Percentiles rank a stretch among this genome's conserved stretches.
Evolutionary conservation across 2,888 invertebrate genomes (phyloP).

Genomic region (Tetragonula carbonaria): DNA sequence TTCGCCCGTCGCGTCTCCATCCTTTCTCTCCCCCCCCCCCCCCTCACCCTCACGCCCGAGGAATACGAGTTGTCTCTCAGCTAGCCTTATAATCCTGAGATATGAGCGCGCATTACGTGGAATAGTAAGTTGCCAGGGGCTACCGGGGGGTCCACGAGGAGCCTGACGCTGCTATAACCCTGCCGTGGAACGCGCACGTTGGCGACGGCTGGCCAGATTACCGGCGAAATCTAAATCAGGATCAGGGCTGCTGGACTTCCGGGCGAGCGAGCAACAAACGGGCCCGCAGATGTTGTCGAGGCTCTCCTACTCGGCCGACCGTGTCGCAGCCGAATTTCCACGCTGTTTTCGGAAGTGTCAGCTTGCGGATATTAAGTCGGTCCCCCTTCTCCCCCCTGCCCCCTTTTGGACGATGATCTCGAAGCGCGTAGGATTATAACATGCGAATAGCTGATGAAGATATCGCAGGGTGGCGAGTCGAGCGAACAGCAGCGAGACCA

Average conservation of each 20-base stretch:
- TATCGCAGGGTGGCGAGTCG: background rate
- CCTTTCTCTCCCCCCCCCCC: conserved; percentile 25
- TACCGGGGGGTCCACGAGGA: conserved; percentile 74
- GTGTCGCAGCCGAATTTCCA: conserved; percentile 11
- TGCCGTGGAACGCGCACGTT: conserved; percentile 73
- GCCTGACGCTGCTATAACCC: conserved; percentile 72
- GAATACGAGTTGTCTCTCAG: conserved; percentile 65
- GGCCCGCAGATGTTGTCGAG: conserved; percentile 37
- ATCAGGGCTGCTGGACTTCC: conserved; percentile 65
- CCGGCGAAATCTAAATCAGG: conserved; percentile 71
- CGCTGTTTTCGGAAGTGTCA: conserved; percentile 29
- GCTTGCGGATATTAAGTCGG: conserved; percentile 17
- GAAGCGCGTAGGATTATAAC: background rate
- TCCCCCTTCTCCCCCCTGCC: background rate
- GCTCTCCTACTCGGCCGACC: background rate
- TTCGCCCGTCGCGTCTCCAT: background rate
- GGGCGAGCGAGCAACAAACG: conserved; percentile 39
- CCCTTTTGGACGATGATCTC: background rate
- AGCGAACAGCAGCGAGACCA: too few relatives aligned
- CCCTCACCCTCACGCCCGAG: background rate
- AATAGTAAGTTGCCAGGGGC: conserved; percentile 76
- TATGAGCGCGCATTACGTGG: conserved; percentile 82
- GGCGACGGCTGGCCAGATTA: conserved; percentile 64
- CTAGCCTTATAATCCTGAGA: conserved; percentile 82
- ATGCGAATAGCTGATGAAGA: conserved; percentile 2